Evolutionary conservation across 2,888 invertebrate genomes (phyloP), one percentile per base, ranked within the genome.

Genomic region (Oligia fasciuncula): DNA sequence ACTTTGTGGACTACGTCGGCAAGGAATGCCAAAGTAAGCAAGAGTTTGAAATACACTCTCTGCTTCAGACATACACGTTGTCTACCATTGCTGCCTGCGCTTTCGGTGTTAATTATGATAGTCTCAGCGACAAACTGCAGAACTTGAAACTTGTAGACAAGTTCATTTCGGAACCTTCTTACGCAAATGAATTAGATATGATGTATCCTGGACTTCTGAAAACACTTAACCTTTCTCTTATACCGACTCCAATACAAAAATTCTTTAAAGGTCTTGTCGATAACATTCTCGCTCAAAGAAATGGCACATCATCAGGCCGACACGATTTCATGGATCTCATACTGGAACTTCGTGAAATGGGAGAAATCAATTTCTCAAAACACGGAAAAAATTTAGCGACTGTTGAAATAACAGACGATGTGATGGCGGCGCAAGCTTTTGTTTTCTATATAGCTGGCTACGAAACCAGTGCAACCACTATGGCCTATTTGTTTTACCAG

Each of bases 401-500:
- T 14, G 29, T 93, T 29, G 91, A 93, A 80, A 81, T 95, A 23
- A 92, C 93, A 14, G 92, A 95, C 2, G 90, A 89, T 43, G 74
- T 94, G 0, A 93, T 95, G n/a, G 92, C 93, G 4, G 94, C 96
- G 0, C 96, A 97, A 86, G 94, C 94, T 2, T 95, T 96, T 84
- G 90, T 96, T n/a, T 96, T 97, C 85, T 96, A 95, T 79, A 90
- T 92, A 0, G 97, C 93, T 14, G 97, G 97, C 0, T 97, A 94
- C 82, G 97, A 96, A 85, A 96, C 96, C 3, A 95, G 94, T 66
- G 94, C 97, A 0, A 93, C 95, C 0, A 94, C 95, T 0, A 91
- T 96, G 84, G 83, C 94, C 0, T 95, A 93, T 68, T 83, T 94
- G 63, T 49, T 87, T 14, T 85, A 86, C 63, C 74, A 87, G 46